phyloP scores from a whole-genome alignment of 2,888 invertebrate species.

The Nebria brevicollis region DNA sequence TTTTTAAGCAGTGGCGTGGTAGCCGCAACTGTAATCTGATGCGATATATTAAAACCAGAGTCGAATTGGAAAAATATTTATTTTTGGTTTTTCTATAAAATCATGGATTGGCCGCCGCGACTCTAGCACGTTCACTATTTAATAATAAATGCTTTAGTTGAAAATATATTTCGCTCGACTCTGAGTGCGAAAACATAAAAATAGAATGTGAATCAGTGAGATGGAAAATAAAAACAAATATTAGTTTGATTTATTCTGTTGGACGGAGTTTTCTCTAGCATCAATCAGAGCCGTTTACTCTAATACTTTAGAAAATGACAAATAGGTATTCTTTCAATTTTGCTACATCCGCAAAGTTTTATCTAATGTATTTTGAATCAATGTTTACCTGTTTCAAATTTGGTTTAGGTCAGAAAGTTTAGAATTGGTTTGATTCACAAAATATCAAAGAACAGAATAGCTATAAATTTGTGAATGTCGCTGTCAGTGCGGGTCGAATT shows the following conservation, averaged over 20 bases:
- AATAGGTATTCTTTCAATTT: slow-evolving; percentile 29
- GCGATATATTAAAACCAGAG: slow-evolving; percentile 20
- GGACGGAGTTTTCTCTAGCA: background rate
- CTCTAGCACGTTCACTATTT: no score
- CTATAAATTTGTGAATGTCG: background rate
- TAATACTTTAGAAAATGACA: background rate
- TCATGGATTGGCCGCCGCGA: no score
- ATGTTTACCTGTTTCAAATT: background rate
- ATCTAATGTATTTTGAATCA: slow-evolving; percentile 8
- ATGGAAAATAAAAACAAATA: background rate
- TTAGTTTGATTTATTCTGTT: background rate
- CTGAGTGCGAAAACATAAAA: slow-evolving; percentile 22
- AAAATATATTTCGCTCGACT: background rate
- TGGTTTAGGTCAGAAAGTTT: no score
- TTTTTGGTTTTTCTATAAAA: no score
- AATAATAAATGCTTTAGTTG: background rate
- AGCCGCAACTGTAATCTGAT: slow-evolving; percentile 31
- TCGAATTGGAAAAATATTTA: background rate
- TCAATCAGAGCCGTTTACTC: background rate
- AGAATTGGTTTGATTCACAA: background rate
- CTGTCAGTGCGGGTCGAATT: background rate
- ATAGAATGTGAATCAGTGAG: background rate
- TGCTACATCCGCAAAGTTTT: slow-evolving; percentile 5
- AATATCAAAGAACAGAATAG: background rate
- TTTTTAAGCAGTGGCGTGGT: slow-evolving; percentile 24